A percentile compares a stretch with the other conserved stretches of the same genome.
phyloP scores from a whole-genome alignment of 1,140 invertebrate genomes.

The Colletes latitarsis region DNA sequence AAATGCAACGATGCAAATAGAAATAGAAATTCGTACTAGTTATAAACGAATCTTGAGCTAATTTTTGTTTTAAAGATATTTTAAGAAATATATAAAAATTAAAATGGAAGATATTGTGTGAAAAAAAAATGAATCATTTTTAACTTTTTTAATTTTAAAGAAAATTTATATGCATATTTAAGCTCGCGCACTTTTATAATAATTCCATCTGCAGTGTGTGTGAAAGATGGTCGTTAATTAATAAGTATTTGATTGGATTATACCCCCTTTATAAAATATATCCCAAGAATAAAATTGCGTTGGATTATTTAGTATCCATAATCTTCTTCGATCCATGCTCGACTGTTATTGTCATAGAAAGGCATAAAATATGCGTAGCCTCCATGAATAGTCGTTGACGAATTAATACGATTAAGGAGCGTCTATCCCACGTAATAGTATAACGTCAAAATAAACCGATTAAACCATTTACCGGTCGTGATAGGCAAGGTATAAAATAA shows the following conservation, averaged over 20 bases:
- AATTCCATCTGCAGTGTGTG: too few relatives aligned
- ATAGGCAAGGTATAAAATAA: too few relatives aligned
- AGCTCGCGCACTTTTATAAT: too few relatives aligned
- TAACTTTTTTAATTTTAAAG: too few relatives aligned
- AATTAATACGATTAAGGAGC: neutral
- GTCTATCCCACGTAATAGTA: neutral
- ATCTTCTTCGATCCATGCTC: neutral
- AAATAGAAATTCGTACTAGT: neutral
- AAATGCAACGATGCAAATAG: neutral
- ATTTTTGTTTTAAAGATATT: neutral
- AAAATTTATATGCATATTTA: too few relatives aligned
- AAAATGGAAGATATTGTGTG: neutral
- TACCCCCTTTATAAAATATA: too few relatives aligned
- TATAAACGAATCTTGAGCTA: too few relatives aligned
- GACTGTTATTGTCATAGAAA: neutral
- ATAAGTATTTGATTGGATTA: too few relatives aligned
- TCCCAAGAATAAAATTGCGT: too few relatives aligned
- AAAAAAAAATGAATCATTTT: too few relatives aligned
- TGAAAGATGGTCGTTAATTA: too few relatives aligned
- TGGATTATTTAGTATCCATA: too few relatives aligned
- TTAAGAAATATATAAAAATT: neutral
- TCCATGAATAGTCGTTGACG: neutral
- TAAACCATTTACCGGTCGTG: neutral
- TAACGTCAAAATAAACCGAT: neutral
- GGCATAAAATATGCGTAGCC: neutral